A percentile compares a stretch with the other conserved stretches of the same genome.
Evolutionary conservation across 1,140 invertebrate genomes (phyloP).

Genomic region (Dryas iulia): DNA sequence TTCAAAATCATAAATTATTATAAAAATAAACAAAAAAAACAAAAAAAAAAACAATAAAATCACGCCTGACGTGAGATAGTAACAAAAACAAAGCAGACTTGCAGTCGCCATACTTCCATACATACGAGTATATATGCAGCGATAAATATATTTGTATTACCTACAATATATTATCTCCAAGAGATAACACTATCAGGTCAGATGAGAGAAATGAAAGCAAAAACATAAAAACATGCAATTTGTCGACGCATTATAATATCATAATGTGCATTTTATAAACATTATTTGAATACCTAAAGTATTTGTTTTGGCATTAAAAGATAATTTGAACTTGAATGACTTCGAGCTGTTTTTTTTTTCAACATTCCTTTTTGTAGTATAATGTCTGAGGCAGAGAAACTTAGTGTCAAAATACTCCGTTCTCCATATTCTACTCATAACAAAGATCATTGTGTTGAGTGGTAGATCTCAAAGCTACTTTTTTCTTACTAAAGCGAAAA

Average conservation of each 20-base stretch:
- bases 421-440: too few species aligned
- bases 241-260: not conserved
- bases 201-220: constrained; percentile 1
- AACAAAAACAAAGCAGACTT: constrained; percentile 14
- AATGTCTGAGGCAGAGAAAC: too few species aligned
- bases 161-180: not conserved
- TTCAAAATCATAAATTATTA: not conserved
- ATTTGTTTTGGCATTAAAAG: too few species aligned
- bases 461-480: too few species aligned
- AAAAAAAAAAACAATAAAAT: not conserved
- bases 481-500: too few species aligned
- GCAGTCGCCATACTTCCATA: constrained; percentile 15
- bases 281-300: not conserved
- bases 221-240: not conserved
- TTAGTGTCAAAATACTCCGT: too few species aligned
- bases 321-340: too few species aligned
- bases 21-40: not conserved
- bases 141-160: constrained; percentile 7
- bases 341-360: too few species aligned
- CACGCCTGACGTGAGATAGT: not conserved
- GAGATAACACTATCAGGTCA: not conserved
- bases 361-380: too few species aligned
- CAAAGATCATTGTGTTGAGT: too few species aligned
- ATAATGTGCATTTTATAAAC: not conserved
- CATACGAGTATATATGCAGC: constrained; percentile 9